Base-by-base conservation (phyloP, 2,797 vertebrate species). In the Semaprochilodus insignis region DNA sequence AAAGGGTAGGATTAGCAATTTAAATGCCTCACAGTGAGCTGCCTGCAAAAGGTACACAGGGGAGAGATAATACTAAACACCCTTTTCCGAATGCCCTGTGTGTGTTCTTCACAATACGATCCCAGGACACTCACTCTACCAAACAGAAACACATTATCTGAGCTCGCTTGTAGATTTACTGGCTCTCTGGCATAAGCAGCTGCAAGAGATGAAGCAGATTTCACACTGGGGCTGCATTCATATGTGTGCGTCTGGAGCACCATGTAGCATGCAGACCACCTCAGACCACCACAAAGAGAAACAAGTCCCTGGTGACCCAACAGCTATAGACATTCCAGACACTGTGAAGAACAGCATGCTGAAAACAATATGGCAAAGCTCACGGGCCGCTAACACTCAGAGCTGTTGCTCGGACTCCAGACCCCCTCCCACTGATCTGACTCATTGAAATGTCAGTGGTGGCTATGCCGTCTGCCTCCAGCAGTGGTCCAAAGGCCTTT, bases 1-100 rank as follows among this genome's bases (percentile, higher is more conserved):
- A 87, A 91, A 92, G 82, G 88, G 87, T 91, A 92, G 84, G 67
- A 92, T 85, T 94, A 90, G 90, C 88, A 91, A 88, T 93, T 91
- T 89, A 89, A 94, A 91, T 90, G 88, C 81, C 90, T 85, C 85
- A 69, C 90, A 90, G 81, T 65, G 83, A 44, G 78, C 88, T 55
- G 83, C 86, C 84, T 87, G 81, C 78, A 88, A 90, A 91, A 85
- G 85, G 86, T 77, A 81, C 92, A 84, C 77, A 27, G 25, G 89
- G 87, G 93, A 91, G 85, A 66, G 86, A 90, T 17, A 1, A 88
- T 92, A 89, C 85, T 90, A 90, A 91, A 88, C 84, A 88, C 78
- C 63, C 73, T 87, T 87, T 70, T 87, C 80, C 81, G 54, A 21
- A 81, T 1, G 72, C 83, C 84, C 90, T 75, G 74, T 74, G 66